Evolutionary conservation across 2,113 vertebrate genomes (phyloP).

Genomic region (Bambusicola thoracicus): DNA sequence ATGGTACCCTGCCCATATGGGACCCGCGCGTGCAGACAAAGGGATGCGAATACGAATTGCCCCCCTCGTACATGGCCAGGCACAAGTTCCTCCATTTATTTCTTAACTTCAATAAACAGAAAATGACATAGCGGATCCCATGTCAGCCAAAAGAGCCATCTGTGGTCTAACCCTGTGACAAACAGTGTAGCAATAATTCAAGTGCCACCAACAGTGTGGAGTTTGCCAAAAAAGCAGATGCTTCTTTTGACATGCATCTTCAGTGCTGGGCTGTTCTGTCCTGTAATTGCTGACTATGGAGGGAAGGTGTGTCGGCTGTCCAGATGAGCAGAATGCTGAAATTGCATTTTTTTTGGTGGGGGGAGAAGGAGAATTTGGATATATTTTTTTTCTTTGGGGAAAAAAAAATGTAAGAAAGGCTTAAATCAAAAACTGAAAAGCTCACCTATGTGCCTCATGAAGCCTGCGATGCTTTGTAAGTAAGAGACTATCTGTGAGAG

Average conservation of each 20-base stretch:
- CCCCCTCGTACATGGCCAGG: neutral
- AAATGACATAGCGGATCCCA: conserved; percentile 32
- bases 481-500: neutral
- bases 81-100: conserved; percentile 53
- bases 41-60: neutral
- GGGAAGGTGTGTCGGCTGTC: neutral
- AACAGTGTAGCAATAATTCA: conserved; percentile 62
- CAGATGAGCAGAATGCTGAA: conserved; percentile 31
- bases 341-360: neutral
- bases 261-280: neutral
- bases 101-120: conserved; percentile 58
- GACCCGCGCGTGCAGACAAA: neutral
- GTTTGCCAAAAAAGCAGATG: conserved; percentile 76
- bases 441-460: neutral
- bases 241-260: conserved; percentile 66
- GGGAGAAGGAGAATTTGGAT: neutral
- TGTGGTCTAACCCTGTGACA: conserved; percentile 62
- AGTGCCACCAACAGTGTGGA: conserved; percentile 58
- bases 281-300: conserved; percentile 29
- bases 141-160: conserved; percentile 75
- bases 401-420: neutral
- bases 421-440: neutral
- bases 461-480: neutral
- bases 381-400: neutral
- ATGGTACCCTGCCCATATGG: neutral